Percentiles rank a stretch among this genome's conserved stretches.
Conservation (phyloP, 1,140 invertebrate genomes). For the Leptopilina clavipes region DNA sequence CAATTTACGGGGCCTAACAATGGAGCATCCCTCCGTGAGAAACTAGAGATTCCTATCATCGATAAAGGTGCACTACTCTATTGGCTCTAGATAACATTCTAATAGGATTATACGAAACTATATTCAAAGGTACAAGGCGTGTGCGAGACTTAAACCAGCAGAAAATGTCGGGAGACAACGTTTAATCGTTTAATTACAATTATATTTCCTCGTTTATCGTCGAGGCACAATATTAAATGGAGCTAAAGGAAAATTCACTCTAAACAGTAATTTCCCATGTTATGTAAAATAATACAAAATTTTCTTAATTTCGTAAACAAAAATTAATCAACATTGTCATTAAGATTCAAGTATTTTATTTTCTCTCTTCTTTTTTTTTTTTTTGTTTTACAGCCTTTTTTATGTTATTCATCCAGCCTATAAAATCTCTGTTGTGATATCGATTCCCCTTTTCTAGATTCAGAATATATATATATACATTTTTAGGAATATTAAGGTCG, state of each 20-base stretch:
- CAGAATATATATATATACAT: not conserved
- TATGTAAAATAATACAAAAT: too few relatives aligned
- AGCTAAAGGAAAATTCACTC: not conserved
- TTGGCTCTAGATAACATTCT: slow-evolving; percentile 46
- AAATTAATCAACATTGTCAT: too few relatives aligned
- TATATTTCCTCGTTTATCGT: not conserved
- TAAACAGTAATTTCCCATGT: too few relatives aligned
- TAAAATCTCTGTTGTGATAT: too few relatives aligned
- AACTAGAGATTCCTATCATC: slow-evolving; percentile 45
- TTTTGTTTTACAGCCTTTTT: too few relatives aligned
- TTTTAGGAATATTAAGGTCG: not conserved
- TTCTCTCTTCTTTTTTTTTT: too few relatives aligned
- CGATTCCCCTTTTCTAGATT: too few relatives aligned
- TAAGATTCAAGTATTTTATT: too few relatives aligned
- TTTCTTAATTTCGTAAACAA: too few relatives aligned
- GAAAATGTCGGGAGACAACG: not conserved
- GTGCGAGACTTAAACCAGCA: not conserved
- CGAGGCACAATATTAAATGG: not conserved
- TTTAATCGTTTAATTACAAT: slow-evolving; percentile 27
- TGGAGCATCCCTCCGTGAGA: slow-evolving; percentile 39
- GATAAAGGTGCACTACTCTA: slow-evolving; percentile 42
- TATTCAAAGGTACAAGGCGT: slow-evolving; percentile 39
- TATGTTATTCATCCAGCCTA: too few relatives aligned
- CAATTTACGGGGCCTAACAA: slow-evolving; percentile 38
- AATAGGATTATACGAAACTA: slow-evolving; percentile 46